Conservation (phyloP, 2,797 vertebrate genomes). For the Microctenopoma lineatum region DNA sequence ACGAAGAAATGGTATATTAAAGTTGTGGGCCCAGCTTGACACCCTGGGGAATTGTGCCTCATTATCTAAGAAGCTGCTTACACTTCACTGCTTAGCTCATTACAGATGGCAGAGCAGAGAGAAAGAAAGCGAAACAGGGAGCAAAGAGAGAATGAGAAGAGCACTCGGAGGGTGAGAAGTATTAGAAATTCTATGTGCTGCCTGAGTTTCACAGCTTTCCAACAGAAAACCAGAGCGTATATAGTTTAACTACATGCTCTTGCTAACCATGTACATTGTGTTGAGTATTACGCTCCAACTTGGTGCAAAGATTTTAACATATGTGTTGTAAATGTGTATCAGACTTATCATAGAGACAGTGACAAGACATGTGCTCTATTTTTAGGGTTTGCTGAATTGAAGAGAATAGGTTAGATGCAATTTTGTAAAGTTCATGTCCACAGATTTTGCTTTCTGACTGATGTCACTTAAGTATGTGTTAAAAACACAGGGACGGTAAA, state of each 20-base stretch:
- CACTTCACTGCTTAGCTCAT: constrained; percentile 79
- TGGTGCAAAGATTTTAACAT: background rate
- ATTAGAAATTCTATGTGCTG: constrained; percentile 41
- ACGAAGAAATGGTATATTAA: constrained; percentile 62
- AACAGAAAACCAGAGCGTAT: constrained; percentile 61
- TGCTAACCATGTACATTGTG: constrained; percentile 62
- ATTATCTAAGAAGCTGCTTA: constrained; percentile 82
- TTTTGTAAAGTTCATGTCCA: no score
- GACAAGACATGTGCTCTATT: background rate
- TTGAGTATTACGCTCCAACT: constrained; percentile 19
- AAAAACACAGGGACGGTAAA: no score
- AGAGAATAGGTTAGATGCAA: background rate
- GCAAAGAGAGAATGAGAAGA: background rate
- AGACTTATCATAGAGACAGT: background rate
- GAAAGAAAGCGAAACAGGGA: constrained; percentile 5
- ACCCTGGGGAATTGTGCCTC: constrained; percentile 71
- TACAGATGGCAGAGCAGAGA: constrained; percentile 66
- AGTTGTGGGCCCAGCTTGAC: constrained; percentile 68
- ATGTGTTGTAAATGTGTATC: background rate
- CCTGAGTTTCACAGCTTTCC: constrained; percentile 45
- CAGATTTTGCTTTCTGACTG: no score
- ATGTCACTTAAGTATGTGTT: no score
- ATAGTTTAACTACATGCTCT: constrained; percentile 54
- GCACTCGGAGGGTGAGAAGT: constrained; percentile 23
- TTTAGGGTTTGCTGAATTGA: background rate